Base-by-base conservation (phyloP, 2,113 vertebrate genomes). In the Crotalus viridis region DNA sequence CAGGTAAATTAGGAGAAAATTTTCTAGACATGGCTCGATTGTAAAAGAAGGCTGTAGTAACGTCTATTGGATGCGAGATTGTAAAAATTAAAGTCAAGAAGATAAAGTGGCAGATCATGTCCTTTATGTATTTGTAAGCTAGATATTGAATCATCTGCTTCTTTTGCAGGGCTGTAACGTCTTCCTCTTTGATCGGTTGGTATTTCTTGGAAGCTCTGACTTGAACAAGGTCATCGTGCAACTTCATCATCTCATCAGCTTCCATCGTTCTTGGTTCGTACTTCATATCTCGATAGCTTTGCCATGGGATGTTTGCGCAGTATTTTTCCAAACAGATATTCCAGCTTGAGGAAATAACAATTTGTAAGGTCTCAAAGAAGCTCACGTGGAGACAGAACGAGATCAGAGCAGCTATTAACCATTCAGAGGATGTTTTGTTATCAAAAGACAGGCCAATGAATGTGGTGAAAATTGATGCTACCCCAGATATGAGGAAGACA, bases 371-470 rank as follows among this genome's bases (percentile, higher is more conserved):
- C 51, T 98, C 96, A 81, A 97, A 0, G 5, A 98, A 4, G 24
- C 97, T 94, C 0, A 98, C 19, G 0, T 95, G 95, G 95, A 97
- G 22, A n/a, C 92, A 5, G 92, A 98, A 96, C 2, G 97, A 97
- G 0, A 46, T 59, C 7, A 81, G 26, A 0, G 97, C 98, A 0
- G 97, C 96, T 0, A 97, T 91, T 61, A 98, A 93, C 98, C 98
- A 98, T 24, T 97, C 95, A 0, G 81, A 0, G 0, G 98, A 98
- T 12, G 93, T 97, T 2, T 97, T 64, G 0, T 95, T 94, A 88
- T 97, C 96, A 0, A 98, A 98, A 17, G 96, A 96, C 89, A 98
- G 95, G 0, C 98, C 97, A 0, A 97, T 97, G 4, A 97, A 69
- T 0, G 98, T 85, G 5, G 97, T 97, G n/a, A 97, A 96, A 91